phyloP scores from a whole-genome alignment of 2,113 vertebrate species.

The Numida meleagris region DNA sequence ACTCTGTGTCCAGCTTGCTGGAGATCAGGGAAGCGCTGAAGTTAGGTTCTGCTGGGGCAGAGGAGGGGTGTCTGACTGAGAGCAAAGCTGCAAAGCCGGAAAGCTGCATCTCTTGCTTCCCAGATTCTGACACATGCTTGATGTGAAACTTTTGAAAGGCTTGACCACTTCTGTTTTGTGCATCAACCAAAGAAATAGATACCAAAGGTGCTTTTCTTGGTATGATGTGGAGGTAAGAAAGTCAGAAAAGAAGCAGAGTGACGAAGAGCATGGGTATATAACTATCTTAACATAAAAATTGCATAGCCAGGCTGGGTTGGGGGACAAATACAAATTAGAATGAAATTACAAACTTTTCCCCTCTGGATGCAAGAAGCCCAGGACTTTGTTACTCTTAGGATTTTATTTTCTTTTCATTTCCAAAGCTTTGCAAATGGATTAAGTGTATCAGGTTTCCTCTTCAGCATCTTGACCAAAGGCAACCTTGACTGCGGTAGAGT shows the following conservation, averaged over 20 bases:
- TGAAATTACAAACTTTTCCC: background rate
- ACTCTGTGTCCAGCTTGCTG: background rate
- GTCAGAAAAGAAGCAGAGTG: background rate
- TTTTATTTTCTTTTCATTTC: background rate
- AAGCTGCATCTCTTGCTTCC: background rate
- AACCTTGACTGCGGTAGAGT: background rate
- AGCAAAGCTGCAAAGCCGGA: background rate
- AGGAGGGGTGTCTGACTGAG: fast-evolving
- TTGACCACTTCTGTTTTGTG: background rate
- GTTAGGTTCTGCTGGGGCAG: background rate
- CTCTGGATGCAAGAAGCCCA: background rate
- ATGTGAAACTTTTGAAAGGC: background rate
- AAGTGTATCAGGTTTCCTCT: background rate
- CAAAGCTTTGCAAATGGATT: background rate
- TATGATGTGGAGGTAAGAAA: background rate
- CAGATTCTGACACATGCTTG: background rate
- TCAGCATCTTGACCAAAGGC: background rate
- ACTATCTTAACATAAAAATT: background rate
- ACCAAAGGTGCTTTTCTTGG: background rate
- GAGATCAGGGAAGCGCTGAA: background rate
- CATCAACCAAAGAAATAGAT: background rate
- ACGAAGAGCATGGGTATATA: background rate
- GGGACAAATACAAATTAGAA: background rate
- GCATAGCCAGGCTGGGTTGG: background rate
- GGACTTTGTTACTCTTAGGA: background rate